Base-by-base conservation (phyloP, 2,797 vertebrate species). In the Nasua narica region DNA sequence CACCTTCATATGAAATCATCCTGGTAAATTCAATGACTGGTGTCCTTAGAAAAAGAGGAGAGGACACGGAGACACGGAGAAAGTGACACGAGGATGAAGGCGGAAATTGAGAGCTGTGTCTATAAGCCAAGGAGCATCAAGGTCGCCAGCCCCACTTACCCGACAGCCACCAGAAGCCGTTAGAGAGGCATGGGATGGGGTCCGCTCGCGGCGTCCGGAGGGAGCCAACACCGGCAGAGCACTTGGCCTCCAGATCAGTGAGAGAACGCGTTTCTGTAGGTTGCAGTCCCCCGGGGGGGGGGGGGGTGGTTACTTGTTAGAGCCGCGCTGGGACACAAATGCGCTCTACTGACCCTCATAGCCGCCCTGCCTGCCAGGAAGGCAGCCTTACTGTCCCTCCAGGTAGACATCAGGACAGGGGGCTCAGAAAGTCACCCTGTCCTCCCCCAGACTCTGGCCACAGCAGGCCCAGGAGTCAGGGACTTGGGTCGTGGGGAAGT, bases 331-430 rank as follows among this genome's bases (percentile, higher is more conserved):
- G 43, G 19, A 67, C 4, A 25, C 3, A 7, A 18, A 29, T 3
- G 3, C 0, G 0, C 2, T 2, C 32, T 46, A 43, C 9, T 9
- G 12, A 16, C 18, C 50, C 25, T 8, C 48, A 0, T 1, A 2
- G 50, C 19, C 4, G 40, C 50, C 7, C 13, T 0, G 0, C 3
- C 56, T 2, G 0, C 0, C 0, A 70, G 14, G 25, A 69, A 16
- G 18, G 7, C n/a, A 0, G 19, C 15, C 25, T 32, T 1, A 48
- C 1, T 8, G 2, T 9, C 6, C 6, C 23, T 37, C 29, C 76
- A 32, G 23, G 2, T 19, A 48, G 48, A 27, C 27, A 11, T 12
- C 40, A 62, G 29, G 29, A 25, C 62, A 7, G 3, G 0, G 85
- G 1, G 3, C 54, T n/a, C 48, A 16, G 81, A 25, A 90, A 70